Percentiles rank a stretch among this genome's conserved stretches.
phyloP scores from a whole-genome alignment of 1,140 invertebrate genomes.

The Oppia nitens region DNA sequence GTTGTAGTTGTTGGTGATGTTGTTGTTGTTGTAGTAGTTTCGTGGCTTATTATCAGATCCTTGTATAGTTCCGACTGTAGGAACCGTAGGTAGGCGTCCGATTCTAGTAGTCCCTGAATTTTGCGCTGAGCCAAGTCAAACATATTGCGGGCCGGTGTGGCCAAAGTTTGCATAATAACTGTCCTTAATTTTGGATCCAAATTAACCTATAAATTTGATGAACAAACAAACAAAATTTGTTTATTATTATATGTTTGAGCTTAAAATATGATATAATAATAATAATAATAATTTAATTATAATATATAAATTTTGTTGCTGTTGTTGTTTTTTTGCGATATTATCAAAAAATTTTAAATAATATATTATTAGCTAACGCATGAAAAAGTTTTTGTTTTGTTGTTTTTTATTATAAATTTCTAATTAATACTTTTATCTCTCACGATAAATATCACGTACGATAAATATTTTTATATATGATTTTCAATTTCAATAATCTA shows the following conservation, averaged over 20 bases:
- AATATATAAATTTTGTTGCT: background rate
- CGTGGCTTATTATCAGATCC: conserved; percentile 25
- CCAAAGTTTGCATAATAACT: conserved; percentile 27
- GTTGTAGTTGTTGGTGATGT: conserved; percentile 12
- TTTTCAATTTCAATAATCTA: too few species aligned
- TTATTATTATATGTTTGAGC: background rate
- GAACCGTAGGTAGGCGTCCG: conserved; percentile 39
- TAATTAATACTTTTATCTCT: too few species aligned
- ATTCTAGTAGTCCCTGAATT: conserved; percentile 39
- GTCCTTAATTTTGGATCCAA: conserved; percentile 36
- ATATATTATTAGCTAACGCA: too few species aligned
- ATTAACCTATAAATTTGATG: conserved; percentile 31
- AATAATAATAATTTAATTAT: conserved; percentile 7
- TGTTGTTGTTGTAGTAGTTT: background rate
- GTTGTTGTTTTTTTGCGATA: too few species aligned
- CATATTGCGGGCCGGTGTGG: conserved; percentile 28
- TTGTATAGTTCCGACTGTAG: conserved; percentile 36
- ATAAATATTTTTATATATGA: too few species aligned
- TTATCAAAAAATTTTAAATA: too few species aligned
- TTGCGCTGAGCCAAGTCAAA: conserved; percentile 39
- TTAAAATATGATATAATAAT: conserved; percentile 7
- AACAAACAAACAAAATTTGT: too few species aligned
- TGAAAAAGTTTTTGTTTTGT: too few species aligned
- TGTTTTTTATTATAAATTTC: too few species aligned
- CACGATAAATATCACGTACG: too few species aligned